Base-by-base conservation (phyloP, 1,140 invertebrate genomes). In the Drosophila miranda region DNA sequence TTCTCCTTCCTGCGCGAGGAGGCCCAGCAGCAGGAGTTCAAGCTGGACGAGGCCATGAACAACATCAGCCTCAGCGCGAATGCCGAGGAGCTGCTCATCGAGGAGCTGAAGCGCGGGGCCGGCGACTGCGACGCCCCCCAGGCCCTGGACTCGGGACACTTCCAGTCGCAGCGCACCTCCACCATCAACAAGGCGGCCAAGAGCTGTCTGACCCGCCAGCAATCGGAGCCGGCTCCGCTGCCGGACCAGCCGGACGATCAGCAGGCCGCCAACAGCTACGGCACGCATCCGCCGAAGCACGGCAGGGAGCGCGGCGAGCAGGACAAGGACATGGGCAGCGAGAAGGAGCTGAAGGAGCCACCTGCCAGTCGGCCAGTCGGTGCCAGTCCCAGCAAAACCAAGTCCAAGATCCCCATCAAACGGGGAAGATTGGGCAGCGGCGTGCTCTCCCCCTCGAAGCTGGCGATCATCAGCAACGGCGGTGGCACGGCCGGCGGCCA, bases 321-420 rank as follows among this genome's bases (percentile, higher is more conserved):
- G 56, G 84, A 90, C 67, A 90, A 90, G 61, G 83, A 89, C 41
- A 71, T 77, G 11, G 83, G 83, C 52, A 90, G 59, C 42, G 89
- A 90, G 23, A 89, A 90, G 49, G 73, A 74, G 49, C 70, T 63
- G 26, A 75, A 79, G 34, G 44, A 34, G 23, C 9, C 44, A 34
- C 49, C 71, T 0, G 56, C 62, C n/a, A 91, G n/a, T n/a, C n/a
- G n/a, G n/a, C n/a, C n/a, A 90, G 42, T 58, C 69, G 2, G 90
- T 51, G 89, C 90, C 2, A 74, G 90, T 52, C 90, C 90, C 2
- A 74, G 75, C 3, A 90, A 90, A 30, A 67, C 16, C 21, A 91
- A 90, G 61, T 91, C 90, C 0, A 91, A 91, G 59, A 91, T 91
- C 23, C 90, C 90, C 3, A 80, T 91, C 0, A 89, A 90, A 50